Percentiles rank a stretch among this genome's conserved stretches.
These are phyloP conservation scores for Myotis daubentonii DNA, from an alignment of 2,797 vertebrate genomes.

Conservation along the genomic window DNA sequence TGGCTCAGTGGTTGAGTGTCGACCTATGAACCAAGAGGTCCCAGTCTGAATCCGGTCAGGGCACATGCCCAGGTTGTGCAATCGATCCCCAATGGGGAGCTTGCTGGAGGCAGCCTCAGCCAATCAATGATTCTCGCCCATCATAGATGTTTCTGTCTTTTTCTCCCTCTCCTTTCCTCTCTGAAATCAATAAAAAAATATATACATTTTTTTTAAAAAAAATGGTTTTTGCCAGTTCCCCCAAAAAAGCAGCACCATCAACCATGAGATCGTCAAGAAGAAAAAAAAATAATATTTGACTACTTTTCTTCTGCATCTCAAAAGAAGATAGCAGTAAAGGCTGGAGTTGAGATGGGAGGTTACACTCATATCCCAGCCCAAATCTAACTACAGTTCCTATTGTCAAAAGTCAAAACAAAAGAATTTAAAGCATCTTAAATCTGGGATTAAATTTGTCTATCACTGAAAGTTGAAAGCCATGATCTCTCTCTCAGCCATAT, in stretches of 20 bases:
- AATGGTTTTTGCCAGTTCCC: background rate
- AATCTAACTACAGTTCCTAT: background rate
- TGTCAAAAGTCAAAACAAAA: background rate
- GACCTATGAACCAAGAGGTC: too few relatives aligned
- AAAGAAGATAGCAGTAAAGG: background rate
- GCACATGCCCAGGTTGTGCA: too few relatives aligned
- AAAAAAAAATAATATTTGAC: background rate
- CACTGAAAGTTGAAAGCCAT: background rate
- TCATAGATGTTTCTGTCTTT: too few relatives aligned
- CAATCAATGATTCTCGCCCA: too few relatives aligned
- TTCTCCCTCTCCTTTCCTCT: too few relatives aligned
- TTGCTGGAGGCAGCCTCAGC: too few relatives aligned
- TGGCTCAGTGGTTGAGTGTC: too few relatives aligned
- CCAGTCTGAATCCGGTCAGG: too few relatives aligned
- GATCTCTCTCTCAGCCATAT: background rate
- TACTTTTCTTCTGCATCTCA: background rate
- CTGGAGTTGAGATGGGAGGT: background rate
- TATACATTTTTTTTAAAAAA: background rate
- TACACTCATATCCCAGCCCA: background rate
- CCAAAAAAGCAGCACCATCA: background rate
- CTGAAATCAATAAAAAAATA: too few relatives aligned
- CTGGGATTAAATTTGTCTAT: background rate
- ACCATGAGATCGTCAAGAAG: background rate
- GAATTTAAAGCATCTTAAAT: background rate
- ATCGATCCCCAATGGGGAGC: too few relatives aligned